Evolutionary conservation across 2,797 vertebrate species (phyloP).

Genomic region (Neoniphon sammara): DNA sequence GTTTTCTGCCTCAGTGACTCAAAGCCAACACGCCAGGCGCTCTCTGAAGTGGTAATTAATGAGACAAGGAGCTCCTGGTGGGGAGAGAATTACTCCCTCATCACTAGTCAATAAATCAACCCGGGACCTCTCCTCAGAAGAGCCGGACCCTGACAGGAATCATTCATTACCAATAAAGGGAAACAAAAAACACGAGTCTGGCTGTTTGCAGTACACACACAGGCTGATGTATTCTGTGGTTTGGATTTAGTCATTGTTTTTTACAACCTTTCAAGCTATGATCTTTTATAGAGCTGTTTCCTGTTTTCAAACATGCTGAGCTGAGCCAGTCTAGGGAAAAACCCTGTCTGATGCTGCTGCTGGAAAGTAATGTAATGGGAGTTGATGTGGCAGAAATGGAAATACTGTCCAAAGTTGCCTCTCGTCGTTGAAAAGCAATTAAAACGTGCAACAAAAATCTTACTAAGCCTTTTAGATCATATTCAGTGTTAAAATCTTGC

Average conservation of each 20-base stretch:
- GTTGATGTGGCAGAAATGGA: no score
- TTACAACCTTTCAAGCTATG: not conserved
- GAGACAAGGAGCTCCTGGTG: conserved; percentile 22
- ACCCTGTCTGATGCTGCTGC: not conserved
- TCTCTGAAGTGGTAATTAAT: conserved; percentile 56
- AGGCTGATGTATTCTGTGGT: not conserved
- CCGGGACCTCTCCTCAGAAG: conserved; percentile 11
- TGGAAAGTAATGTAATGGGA: not conserved
- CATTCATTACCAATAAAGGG: conserved; percentile 4
- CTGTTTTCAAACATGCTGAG: not conserved
- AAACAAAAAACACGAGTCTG: no score
- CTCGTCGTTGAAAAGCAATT: not conserved
- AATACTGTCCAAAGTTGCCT: no score
- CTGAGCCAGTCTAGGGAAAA: not conserved
- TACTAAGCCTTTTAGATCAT: no score
- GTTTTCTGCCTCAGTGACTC: conserved; percentile 39
- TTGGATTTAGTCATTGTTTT: not conserved
- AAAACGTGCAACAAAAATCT: no score
- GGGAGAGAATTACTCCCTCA: conserved; percentile 40
- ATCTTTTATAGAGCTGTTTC: conserved; percentile 16
- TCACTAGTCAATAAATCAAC: conserved; percentile 53
- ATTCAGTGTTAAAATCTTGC: no score
- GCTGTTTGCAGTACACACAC: no score
- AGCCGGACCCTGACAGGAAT: conserved; percentile 19
- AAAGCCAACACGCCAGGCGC: conserved; percentile 25